These are phyloP conservation scores for Allobates femoralis DNA, from an alignment of 2,797 vertebrate species.

Conservation along the genomic window DNA sequence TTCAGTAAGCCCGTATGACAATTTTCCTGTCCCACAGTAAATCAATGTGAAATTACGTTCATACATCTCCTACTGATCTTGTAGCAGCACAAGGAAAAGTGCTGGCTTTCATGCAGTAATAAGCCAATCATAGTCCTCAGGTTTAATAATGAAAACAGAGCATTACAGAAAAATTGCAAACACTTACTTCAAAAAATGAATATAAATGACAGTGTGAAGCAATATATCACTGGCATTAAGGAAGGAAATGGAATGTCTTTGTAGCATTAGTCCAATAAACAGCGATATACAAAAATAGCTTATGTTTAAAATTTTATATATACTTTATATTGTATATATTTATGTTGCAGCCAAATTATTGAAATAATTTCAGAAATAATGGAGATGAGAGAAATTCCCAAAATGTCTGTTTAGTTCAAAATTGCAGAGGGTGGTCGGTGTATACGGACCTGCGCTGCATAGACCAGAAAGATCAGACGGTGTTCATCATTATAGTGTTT, in stretches of 20 bases:
- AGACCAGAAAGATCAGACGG: no score
- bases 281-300: slow-evolving; percentile 22
- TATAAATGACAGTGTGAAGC: slow-evolving; percentile 65
- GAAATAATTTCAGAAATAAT: no score
- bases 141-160: slow-evolving; percentile 68
- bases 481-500: no score
- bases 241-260: slow-evolving; percentile 52
- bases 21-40: slow-evolving; percentile 69
- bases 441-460: no score
- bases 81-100: slow-evolving; percentile 66
- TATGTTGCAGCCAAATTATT: neutral
- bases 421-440: no score
- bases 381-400: no score
- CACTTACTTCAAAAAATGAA: slow-evolving; percentile 67
- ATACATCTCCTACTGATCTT: slow-evolving; percentile 64
- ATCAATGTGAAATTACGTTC: slow-evolving; percentile 65
- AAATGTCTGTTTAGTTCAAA: no score
- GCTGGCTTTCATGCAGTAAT: slow-evolving; percentile 68
- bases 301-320: no score
- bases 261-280: slow-evolving; percentile 54
- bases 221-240: slow-evolving; percentile 61
- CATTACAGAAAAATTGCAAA: slow-evolving; percentile 65
- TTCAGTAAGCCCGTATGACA: slow-evolving; percentile 25
- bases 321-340: slow-evolving; percentile 26
- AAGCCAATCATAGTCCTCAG: slow-evolving; percentile 67